Conservation (phyloP, 30 jellyfish, hydroid and myxozoan genomes). For the Morbakka virulenta region DNA sequence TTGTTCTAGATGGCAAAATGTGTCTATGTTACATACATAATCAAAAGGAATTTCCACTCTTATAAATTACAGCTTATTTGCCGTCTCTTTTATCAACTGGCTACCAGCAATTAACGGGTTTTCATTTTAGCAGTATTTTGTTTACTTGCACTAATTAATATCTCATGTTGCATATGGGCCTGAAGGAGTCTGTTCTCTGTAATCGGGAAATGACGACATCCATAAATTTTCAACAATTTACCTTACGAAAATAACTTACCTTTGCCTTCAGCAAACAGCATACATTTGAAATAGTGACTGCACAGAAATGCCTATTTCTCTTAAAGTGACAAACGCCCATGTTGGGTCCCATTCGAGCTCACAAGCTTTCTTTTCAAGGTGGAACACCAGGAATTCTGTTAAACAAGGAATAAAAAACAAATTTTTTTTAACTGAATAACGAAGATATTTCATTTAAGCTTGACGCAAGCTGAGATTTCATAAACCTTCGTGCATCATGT, state of each 20-base stretch:
- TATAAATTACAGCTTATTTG: too few relatives aligned
- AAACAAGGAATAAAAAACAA: not conserved
- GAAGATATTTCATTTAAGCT: not conserved
- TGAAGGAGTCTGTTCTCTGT: too few relatives aligned
- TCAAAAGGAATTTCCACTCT: too few relatives aligned
- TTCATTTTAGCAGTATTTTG: too few relatives aligned
- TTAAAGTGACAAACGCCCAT: constrained; percentile 65
- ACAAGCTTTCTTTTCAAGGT: constrained; percentile 72
- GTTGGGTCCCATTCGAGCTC: constrained; percentile 64
- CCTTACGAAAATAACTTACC: constrained; percentile 51
- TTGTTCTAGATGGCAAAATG: too few relatives aligned
- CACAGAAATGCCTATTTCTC: constrained; percentile 57
- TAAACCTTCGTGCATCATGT: too few relatives aligned
- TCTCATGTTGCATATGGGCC: too few relatives aligned
- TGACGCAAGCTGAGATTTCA: not conserved
- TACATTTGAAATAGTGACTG: constrained; percentile 6
- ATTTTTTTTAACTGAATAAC: not conserved
- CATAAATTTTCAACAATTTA: constrained; percentile 52
- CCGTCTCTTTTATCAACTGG: too few relatives aligned
- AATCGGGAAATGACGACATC: not conserved
- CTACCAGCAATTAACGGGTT: too few relatives aligned
- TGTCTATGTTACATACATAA: too few relatives aligned
- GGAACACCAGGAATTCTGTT: constrained; percentile 46
- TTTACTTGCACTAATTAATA: too few relatives aligned
- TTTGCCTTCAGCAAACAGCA: too few relatives aligned